These are phyloP conservation scores for Tetrax tetrax DNA, from an alignment of 2,113 vertebrate genomes.

Conservation along the genomic window DNA sequence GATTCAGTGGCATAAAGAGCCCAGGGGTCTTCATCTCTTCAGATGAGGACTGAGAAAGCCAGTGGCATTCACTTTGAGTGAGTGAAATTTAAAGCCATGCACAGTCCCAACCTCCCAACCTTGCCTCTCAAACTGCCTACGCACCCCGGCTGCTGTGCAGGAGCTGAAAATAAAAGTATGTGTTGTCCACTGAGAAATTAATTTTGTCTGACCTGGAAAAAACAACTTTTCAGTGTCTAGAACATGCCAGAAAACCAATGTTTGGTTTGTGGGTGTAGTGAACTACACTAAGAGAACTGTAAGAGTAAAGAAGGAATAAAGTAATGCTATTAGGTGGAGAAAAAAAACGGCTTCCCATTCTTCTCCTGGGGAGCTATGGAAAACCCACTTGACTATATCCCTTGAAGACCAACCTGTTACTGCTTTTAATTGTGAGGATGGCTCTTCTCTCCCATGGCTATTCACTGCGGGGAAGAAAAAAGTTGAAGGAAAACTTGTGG, in stretches of 20 bases:
- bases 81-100: neutral
- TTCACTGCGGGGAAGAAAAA: neutral
- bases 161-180: neutral
- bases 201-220: neutral
- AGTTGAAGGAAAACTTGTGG: neutral
- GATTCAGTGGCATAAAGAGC: neutral
- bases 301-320: neutral
- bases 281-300: neutral
- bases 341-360: neutral
- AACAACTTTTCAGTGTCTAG: neutral
- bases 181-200: neutral
- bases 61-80: neutral
- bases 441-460: neutral
- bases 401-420: neutral
- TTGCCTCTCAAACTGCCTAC: neutral
- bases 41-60: neutral
- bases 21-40: too few relatives aligned
- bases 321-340: neutral
- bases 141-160: fast-evolving
- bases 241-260: neutral
- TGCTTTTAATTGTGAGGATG: neutral
- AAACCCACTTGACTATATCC: neutral
- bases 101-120: neutral
- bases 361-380: neutral
- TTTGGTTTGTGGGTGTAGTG: neutral